These are phyloP conservation scores for Flexamia atlantica DNA, from an alignment of 2,888 invertebrate species.

Conservation along the genomic window DNA sequence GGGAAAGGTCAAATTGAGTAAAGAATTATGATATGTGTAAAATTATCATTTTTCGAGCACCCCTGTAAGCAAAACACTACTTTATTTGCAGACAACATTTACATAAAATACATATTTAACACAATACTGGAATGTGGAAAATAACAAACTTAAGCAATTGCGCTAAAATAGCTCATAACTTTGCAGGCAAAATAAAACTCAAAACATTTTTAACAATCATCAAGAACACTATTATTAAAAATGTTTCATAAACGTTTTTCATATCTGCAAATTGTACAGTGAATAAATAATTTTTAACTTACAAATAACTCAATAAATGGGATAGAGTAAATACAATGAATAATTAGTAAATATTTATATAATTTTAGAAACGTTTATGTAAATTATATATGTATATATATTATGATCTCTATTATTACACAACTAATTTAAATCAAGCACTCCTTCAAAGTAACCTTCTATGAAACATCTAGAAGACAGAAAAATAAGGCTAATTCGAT, in stretches of 20 bases:
- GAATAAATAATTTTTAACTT: conserved; percentile 52
- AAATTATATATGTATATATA: conserved; percentile 59
- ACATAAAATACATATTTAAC: conserved; percentile 62
- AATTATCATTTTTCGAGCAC: conserved; percentile 53
- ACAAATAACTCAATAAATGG: conserved; percentile 59
- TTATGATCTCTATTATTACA: conserved; percentile 52
- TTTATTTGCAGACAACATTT: conserved; percentile 64
- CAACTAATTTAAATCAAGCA: conserved; percentile 61
- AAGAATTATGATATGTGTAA: conserved; percentile 39
- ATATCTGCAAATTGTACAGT: conserved; percentile 28
- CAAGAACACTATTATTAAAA: conserved; percentile 27
- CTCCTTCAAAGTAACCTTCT: conserved; percentile 52
- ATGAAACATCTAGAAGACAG: conserved; percentile 27
- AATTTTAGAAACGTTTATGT: conserved; percentile 57
- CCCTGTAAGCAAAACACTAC: conserved; percentile 62
- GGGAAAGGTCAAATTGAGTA: conserved; percentile 28
- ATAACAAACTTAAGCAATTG: conserved; percentile 48
- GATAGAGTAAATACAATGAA: conserved; percentile 63
- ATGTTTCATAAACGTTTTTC: conserved; percentile 35
- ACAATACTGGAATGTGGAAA: conserved; percentile 60
- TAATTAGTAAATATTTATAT: conserved; percentile 62
- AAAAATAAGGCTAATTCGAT: conserved; percentile 53
- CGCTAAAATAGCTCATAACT: conserved; percentile 41
- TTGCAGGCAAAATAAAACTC: conserved; percentile 46
- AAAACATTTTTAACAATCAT: conserved; percentile 43